Percentiles rank a stretch among this genome's conserved stretches.
Conservation (phyloP, 2,888 invertebrate genomes). For the Scaeva pyrastri region DNA sequence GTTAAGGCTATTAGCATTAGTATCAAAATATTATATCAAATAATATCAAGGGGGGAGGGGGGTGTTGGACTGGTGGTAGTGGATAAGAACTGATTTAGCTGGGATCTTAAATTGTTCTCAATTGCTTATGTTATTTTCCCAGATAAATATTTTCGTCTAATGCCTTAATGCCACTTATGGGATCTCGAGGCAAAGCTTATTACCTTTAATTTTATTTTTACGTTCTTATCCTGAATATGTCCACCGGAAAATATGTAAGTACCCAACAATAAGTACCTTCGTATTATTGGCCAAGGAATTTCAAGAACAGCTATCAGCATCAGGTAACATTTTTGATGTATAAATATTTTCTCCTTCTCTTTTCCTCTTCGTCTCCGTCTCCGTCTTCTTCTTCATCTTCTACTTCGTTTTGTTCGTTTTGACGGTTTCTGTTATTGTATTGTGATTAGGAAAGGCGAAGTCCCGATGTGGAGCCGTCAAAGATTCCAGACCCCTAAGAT, state of each 20-base stretch:
- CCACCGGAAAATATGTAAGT: neutral
- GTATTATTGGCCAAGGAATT: conserved; percentile 11
- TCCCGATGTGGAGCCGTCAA: neutral
- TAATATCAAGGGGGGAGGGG: neutral
- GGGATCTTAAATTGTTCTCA: conserved; percentile 3
- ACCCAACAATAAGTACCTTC: neutral
- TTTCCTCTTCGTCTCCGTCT: too few relatives aligned
- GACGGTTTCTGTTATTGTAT: neutral
- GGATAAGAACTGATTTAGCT: conserved; percentile 11
- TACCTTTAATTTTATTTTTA: neutral
- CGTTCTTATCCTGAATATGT: neutral
- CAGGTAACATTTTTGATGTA: neutral
- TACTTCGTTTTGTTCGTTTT: neutral
- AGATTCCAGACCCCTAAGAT: neutral
- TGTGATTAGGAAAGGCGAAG: neutral
- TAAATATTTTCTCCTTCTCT: neutral
- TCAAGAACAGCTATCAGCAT: conserved; percentile 12
- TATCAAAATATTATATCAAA: conserved; percentile 2
- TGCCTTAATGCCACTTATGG: neutral
- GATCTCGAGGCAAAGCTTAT: neutral
- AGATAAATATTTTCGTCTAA: conserved; percentile 18
- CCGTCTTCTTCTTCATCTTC: too few relatives aligned
- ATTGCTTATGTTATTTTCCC: conserved; percentile 5
- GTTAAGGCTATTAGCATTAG: conserved; percentile 5
- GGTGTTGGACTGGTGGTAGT: neutral